Conservation (phyloP, 1,140 invertebrate genomes). For the Latrodectus geometricus region DNA sequence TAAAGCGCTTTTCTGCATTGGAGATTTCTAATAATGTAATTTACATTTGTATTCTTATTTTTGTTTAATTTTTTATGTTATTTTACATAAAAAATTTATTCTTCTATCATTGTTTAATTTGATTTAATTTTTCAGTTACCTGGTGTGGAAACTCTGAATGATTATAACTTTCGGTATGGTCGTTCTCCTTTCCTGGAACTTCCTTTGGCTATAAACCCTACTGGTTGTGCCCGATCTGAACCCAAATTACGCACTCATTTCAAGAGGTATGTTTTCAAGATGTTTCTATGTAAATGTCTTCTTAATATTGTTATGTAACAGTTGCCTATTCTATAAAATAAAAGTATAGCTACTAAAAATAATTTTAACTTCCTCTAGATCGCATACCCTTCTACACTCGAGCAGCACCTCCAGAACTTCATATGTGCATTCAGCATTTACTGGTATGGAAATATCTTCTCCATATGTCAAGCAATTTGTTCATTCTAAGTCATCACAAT, state of each 20-base stretch:
- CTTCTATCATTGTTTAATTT: background rate
- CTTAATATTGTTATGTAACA: background rate
- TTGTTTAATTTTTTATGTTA: too few relatives aligned
- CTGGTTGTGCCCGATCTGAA: slow-evolving; percentile 92
- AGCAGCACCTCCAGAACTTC: slow-evolving; percentile 67
- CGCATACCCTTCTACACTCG: slow-evolving; percentile 67
- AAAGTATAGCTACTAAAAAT: background rate
- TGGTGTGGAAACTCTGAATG: slow-evolving; percentile 93
- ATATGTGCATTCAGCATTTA: slow-evolving; percentile 67
- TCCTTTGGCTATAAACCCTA: slow-evolving; percentile 95
- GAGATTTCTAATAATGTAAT: too few relatives aligned
- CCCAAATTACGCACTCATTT: slow-evolving; percentile 84
- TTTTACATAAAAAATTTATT: too few relatives aligned
- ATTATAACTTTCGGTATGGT: slow-evolving; percentile 97
- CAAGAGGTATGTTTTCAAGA: slow-evolving; percentile 72
- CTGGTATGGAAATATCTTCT: slow-evolving; percentile 68
- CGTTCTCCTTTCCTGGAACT: slow-evolving; percentile 93
- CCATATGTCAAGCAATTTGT: slow-evolving; percentile 98
- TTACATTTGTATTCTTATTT: too few relatives aligned
- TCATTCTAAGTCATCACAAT: slow-evolving; percentile 97
- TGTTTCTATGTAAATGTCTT: background rate
- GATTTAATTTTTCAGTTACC: slow-evolving; percentile 71
- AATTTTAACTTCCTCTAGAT: slow-evolving; percentile 24
- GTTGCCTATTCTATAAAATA: background rate
- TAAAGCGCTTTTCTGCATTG: too few relatives aligned